phyloP scores from a whole-genome alignment of 2,113 vertebrate species.

The Tauraco erythrolophus region DNA sequence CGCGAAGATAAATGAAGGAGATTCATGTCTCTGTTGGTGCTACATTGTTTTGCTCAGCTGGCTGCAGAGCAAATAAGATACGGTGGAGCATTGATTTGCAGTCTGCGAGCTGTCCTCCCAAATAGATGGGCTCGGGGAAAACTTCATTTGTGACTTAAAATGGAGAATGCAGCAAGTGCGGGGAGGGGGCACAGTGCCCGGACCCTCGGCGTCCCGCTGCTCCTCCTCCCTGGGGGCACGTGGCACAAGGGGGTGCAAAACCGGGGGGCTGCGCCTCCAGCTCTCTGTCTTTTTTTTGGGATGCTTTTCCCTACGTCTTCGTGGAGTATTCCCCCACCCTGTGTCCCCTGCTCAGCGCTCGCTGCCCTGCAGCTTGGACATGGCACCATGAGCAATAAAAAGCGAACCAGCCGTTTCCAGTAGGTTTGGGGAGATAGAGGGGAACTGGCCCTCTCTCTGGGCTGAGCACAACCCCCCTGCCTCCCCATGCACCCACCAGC shows the following conservation, averaged over 20 bases:
- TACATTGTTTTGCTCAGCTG: constrained; percentile 50
- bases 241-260: neutral
- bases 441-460: rapidly evolving
- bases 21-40: constrained; percentile 44
- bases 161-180: neutral
- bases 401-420: rapidly evolving
- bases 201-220: rapidly evolving
- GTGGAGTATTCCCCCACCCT: rapidly evolving
- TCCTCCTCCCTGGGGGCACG: rapidly evolving
- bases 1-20: constrained; percentile 57
- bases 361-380: rapidly evolving
- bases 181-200: neutral
- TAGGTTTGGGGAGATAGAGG: neutral
- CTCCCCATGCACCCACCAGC: neutral
- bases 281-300: rapidly evolving
- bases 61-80: constrained; percentile 45
- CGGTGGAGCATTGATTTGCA: constrained; percentile 31
- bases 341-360: rapidly evolving
- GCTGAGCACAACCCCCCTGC: neutral
- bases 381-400: neutral
- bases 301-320: rapidly evolving
- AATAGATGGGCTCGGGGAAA: neutral
- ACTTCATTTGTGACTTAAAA: neutral
- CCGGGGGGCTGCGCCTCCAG: neutral
- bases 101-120: neutral